Conservation (phyloP, 2,797 vertebrate genomes). For the Pristis pectinata region DNA sequence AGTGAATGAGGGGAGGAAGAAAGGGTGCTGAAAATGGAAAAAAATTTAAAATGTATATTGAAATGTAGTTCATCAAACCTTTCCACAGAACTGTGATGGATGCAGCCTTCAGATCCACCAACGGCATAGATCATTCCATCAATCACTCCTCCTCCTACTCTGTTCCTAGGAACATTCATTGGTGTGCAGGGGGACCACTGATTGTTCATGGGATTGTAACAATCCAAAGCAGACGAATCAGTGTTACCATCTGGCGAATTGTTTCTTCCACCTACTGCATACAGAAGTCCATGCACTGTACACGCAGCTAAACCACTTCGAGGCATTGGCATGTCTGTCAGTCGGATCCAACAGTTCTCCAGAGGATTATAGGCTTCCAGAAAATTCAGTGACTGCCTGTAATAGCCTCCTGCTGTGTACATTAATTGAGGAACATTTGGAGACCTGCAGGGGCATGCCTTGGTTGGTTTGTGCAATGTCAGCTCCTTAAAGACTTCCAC, state of each 20-base stretch:
- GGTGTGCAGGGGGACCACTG: constrained; percentile 81
- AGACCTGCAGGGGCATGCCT: constrained; percentile 61
- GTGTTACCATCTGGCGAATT: constrained; percentile 87
- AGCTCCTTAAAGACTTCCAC: constrained; percentile 85
- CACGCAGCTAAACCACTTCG: constrained; percentile 83
- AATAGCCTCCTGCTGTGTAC: constrained; percentile 84
- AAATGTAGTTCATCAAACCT: constrained; percentile 54
- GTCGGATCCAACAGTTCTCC: constrained; percentile 66
- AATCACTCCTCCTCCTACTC: constrained; percentile 85
- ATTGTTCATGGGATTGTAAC: constrained; percentile 92
- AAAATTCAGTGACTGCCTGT: constrained; percentile 77
- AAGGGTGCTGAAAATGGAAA: too few relatives aligned
- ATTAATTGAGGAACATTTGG: constrained; percentile 85
- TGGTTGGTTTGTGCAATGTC: constrained; percentile 81
- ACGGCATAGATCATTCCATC: constrained; percentile 87
- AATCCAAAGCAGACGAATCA: constrained; percentile 81
- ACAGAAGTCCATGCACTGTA: constrained; percentile 83
- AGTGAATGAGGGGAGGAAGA: background rate
- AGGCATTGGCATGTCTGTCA: constrained; percentile 78
- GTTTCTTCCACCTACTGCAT: constrained; percentile 83
- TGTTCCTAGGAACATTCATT: constrained; percentile 85
- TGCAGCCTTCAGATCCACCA: constrained; percentile 85
- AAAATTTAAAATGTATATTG: background rate
- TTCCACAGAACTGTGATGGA: constrained; percentile 85
- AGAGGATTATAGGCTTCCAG: constrained; percentile 80